Conservation (phyloP, 2,797 vertebrate genomes). For the Brachyalestes nurse region DNA sequence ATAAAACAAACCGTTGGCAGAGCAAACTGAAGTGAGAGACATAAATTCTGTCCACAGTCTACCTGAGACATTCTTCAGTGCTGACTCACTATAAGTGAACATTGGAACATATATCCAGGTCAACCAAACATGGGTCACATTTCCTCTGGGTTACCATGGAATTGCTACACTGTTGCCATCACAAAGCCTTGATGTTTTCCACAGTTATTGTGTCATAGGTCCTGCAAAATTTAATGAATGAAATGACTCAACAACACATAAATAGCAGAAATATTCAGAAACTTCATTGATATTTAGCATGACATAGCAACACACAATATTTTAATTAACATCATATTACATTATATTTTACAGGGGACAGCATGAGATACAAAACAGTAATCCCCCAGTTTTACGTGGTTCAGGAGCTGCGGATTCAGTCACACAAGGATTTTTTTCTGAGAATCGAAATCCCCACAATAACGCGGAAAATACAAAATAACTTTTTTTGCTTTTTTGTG, state of each 20-base stretch:
- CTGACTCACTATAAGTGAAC: slow-evolving; percentile 65
- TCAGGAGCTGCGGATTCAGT: too few relatives aligned
- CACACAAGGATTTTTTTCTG: too few relatives aligned
- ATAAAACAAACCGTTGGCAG: slow-evolving; percentile 2
- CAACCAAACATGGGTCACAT: slow-evolving; percentile 13
- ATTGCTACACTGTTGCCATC: slow-evolving; percentile 8
- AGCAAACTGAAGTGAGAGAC: neutral
- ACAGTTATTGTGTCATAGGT: neutral
- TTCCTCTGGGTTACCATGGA: slow-evolving; percentile 31
- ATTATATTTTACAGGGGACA: too few relatives aligned
- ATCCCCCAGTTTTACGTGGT: too few relatives aligned
- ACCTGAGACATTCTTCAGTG: slow-evolving; percentile 63
- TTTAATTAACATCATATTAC: too few relatives aligned
- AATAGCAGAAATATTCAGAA: neutral
- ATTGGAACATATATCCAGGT: slow-evolving; percentile 1
- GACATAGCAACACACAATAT: too few relatives aligned
- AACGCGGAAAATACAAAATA: too few relatives aligned
- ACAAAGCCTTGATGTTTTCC: neutral
- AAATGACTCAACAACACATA: slow-evolving; percentile 4
- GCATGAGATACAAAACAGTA: too few relatives aligned
- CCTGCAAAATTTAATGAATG: neutral
- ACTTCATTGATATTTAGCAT: neutral
- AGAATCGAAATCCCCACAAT: too few relatives aligned
- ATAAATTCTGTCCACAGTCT: slow-evolving; percentile 63
- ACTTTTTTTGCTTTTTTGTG: too few relatives aligned